These are phyloP conservation scores for Eurystomus gularis DNA, from an alignment of 2,113 vertebrate species.

Conservation along the genomic window DNA sequence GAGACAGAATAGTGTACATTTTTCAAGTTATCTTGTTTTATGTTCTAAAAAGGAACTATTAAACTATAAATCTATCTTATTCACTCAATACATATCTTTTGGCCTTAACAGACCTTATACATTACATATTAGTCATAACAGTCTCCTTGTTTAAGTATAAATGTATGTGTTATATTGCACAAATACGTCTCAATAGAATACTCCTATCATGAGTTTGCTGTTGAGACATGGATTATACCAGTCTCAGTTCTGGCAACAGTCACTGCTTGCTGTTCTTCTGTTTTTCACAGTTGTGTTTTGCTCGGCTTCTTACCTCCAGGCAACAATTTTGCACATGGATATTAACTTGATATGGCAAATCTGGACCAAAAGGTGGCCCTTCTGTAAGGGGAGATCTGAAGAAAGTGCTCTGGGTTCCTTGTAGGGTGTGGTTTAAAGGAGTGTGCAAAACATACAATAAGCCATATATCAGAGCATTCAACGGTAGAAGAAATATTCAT, in stretches of 20 bases:
- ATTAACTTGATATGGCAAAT: background rate
- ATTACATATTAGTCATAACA: background rate
- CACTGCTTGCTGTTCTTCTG: background rate
- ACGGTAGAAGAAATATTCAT: background rate
- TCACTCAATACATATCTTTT: background rate
- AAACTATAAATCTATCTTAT: background rate
- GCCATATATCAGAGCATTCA: background rate
- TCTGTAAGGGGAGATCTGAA: background rate
- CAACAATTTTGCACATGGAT: background rate
- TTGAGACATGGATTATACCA: background rate
- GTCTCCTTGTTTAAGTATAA: background rate
- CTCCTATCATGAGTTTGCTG: background rate
- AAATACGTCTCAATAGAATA: background rate
- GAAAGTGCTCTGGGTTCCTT: background rate
- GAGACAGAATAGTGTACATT: background rate
- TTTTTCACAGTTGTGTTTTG: background rate
- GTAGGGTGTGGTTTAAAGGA: background rate
- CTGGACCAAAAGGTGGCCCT: background rate
- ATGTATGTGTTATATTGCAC: background rate
- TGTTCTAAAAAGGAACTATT: background rate
- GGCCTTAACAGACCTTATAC: background rate
- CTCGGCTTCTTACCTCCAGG: background rate
- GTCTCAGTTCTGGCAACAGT: background rate
- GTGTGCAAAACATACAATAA: rapidly evolving
- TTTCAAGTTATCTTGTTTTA: background rate